Evolutionary conservation across 2,797 vertebrate genomes (phyloP), one percentile per base, ranked within the genome.

Genomic region (Sebastolobus alascanus): DNA sequence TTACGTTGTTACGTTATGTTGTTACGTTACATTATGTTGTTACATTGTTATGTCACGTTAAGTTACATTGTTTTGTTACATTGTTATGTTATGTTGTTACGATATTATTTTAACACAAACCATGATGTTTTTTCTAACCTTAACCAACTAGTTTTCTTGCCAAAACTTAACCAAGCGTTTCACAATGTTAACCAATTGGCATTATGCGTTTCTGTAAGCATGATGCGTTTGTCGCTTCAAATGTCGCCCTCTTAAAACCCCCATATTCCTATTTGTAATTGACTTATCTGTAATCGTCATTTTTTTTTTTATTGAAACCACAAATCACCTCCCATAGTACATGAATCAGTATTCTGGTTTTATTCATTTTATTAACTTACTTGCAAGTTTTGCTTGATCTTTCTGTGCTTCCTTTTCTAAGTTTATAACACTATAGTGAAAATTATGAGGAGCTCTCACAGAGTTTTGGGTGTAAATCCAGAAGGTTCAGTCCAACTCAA

Each of bases 61-160:
- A 0, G 5, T 4, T 37, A 37, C 37, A 11, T 40, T 40, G 0
- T 40, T 6, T 16, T 1, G 5, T 43, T 18, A 25, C 25, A 25
- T 25, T 31, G 3, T 31, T 31, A 31, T 25, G 40, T 43, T 43
- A 18, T 14, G 43, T 18, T 18, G 16, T 46, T 46, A 46, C 43
- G 0, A 50, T 50, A 50, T 8, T 50, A 50, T 50, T 50, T 50
- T 0, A 50, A 50, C 43, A 46, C 43, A 46, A 46, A 18, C 43
- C 43, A 8, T 2, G 0, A 3, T 46, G 3, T 8, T 50, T 20
- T 46, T 8, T 7, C 0, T 50, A 50, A 8, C 0, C 18, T 20
- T 50, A 50, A 50, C 43, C 18, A 50, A 50, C 16, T 3, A 46
- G 7, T 46, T 46, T 46, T 46, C 16, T 46, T 46, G 43, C 25